phyloP scores from a whole-genome alignment of 2,888 invertebrate species.

The Tetheella fluctuosa region DNA sequence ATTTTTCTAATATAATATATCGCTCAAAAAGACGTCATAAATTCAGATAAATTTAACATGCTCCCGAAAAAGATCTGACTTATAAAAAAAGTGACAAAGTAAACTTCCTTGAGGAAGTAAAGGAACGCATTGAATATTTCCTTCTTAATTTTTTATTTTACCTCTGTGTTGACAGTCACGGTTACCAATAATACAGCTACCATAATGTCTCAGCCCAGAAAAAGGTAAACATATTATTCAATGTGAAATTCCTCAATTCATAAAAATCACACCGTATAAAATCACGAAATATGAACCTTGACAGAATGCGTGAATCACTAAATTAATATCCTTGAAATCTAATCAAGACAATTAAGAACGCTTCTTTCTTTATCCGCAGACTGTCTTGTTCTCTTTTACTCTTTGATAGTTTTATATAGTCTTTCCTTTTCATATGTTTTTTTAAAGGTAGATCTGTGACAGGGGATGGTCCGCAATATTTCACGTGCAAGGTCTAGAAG shows the following conservation, averaged over 20 bases:
- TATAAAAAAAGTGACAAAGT: conserved; percentile 52
- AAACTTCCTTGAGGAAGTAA: conserved; percentile 70
- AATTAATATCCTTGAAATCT: conserved; percentile 83
- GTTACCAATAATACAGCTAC: conserved; percentile 64
- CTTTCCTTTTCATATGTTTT: conserved; percentile 49
- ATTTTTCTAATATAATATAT: conserved; percentile 2
- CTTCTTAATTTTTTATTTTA: conserved; percentile 69
- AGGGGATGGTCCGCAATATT: conserved; percentile 79
- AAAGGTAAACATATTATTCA: conserved; percentile 77
- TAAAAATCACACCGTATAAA: conserved; percentile 66
- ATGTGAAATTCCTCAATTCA: conserved; percentile 61
- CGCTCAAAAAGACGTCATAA: conserved; percentile 31
- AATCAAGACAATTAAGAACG: conserved; percentile 81
- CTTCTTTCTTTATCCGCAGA: conserved; percentile 55
- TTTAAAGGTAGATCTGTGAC: conserved; percentile 76
- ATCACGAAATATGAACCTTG: conserved; percentile 79
- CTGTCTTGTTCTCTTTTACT: conserved; percentile 42
- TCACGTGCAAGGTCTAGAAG: conserved; percentile 70
- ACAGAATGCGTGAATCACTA: conserved; percentile 75
- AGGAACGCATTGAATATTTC: conserved; percentile 64
- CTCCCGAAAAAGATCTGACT: conserved; percentile 23
- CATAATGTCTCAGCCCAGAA: conserved; percentile 69
- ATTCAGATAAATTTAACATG: conserved; percentile 35
- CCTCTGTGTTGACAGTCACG: conserved; percentile 73
- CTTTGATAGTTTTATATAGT: conserved; percentile 24